Percentiles rank a stretch among this genome's conserved stretches.
Evolutionary conservation across 2,888 invertebrate species (phyloP).

Genomic region (Eucera pruinosa): DNA sequence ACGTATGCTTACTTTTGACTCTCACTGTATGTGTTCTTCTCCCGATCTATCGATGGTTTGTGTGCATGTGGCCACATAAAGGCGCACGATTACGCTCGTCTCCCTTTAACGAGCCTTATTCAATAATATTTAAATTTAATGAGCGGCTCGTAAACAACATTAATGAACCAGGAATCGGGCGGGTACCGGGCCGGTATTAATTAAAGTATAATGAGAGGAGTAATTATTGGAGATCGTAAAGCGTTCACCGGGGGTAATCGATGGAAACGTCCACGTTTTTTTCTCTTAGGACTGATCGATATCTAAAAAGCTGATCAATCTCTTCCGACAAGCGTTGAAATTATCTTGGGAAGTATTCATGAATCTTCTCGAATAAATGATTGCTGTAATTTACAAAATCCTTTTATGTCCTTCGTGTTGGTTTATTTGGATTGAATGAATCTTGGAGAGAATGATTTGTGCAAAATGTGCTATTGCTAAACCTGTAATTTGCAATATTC

Average conservation of each 20-base stretch:
- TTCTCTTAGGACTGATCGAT: constrained; percentile 31
- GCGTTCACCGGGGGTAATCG: constrained; percentile 42
- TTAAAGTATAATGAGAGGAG: constrained; percentile 83
- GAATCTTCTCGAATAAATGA: neutral
- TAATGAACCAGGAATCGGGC: constrained; percentile 77
- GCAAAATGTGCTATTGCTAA: no score
- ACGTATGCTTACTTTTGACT: no score
- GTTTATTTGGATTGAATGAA: constrained; percentile 4
- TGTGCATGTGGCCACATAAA: constrained; percentile 48
- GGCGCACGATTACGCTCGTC: constrained; percentile 62
- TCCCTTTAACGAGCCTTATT: constrained; percentile 79
- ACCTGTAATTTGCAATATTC: no score
- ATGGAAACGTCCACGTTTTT: constrained; percentile 49
- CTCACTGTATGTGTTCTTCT: neutral
- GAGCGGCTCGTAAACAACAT: constrained; percentile 79
- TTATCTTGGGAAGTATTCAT: neutral
- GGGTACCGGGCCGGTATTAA: constrained; percentile 72
- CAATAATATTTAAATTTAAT: constrained; percentile 81
- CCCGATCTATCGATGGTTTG: neutral
- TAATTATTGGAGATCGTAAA: constrained; percentile 80
- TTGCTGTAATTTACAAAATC: constrained; percentile 28
- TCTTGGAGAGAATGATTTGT: neutral
- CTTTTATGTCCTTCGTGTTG: neutral
- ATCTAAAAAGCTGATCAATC: constrained; percentile 39
- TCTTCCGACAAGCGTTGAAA: constrained; percentile 6